Evolutionary conservation across 2,113 vertebrate species (phyloP).

Genomic region (Nothocercus nigrocapillus): DNA sequence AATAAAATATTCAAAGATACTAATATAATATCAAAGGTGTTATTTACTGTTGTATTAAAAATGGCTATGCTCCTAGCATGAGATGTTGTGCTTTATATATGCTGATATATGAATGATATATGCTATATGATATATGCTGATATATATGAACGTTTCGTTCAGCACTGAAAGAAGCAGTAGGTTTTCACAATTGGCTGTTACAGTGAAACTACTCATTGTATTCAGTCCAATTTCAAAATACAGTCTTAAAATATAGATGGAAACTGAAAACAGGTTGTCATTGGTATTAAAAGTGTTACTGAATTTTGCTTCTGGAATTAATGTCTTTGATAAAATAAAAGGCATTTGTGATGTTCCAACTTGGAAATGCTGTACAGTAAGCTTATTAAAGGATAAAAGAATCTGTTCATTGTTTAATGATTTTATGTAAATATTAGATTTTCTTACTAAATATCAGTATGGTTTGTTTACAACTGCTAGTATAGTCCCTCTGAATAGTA

Average conservation of each 20-base stretch:
- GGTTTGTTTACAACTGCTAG: not conserved
- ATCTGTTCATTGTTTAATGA: not conserved
- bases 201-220: not conserved
- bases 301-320: not conserved
- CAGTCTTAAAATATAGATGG: not conserved
- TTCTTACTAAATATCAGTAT: not conserved
- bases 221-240: conserved; percentile 21
- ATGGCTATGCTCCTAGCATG: not conserved
- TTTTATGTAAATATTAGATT: not conserved
- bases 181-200: not conserved
- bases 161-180: not conserved
- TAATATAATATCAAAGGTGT: not conserved
- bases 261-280: not conserved
- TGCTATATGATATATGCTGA: not conserved
- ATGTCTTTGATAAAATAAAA: conserved; percentile 5
- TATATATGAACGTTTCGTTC: not conserved
- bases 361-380: conserved; percentile 4
- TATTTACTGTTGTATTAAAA: not conserved
- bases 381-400: conserved; percentile 10
- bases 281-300: not conserved
- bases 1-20: not conserved
- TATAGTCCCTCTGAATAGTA: not conserved
- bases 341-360: not conserved
- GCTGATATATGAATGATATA: not conserved
- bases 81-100: not conserved